phyloP scores from a whole-genome alignment of 1,140 invertebrate species.

The Drosophila ironensis region DNA sequence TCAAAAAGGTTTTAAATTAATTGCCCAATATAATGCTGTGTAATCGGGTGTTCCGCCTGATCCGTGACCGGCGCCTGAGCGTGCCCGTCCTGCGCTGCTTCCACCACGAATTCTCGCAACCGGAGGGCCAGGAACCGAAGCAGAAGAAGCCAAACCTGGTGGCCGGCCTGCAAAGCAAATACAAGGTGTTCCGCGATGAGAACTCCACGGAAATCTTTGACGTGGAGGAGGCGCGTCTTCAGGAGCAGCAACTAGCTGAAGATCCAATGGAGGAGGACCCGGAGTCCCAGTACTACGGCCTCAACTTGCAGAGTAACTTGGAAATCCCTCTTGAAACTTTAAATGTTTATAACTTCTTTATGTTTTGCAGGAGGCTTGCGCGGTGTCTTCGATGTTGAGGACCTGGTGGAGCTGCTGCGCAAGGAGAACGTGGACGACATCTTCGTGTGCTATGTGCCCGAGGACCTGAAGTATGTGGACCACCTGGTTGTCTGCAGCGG shows the following conservation, averaged over 20 bases:
- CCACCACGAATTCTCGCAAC: conserved; percentile 72
- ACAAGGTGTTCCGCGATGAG: conserved; percentile 83
- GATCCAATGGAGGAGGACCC: conserved; percentile 66
- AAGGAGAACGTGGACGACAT: conserved; percentile 91
- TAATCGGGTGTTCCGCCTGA: conserved; percentile 56
- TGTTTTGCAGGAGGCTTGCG: conserved; percentile 86
- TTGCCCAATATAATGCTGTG: conserved; percentile 53
- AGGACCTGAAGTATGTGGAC: conserved; percentile 90
- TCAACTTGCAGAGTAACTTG: conserved; percentile 84
- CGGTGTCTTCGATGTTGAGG: conserved; percentile 94
- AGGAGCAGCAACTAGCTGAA: conserved; percentile 40
- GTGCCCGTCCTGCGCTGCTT: conserved; percentile 64
- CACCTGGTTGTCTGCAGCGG: conserved; percentile 91
- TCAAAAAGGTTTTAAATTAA: conserved; percentile 16
- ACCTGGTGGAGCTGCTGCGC: conserved; percentile 89
- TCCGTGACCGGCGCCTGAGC: conserved; percentile 56
- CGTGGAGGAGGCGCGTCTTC: conserved; percentile 85
- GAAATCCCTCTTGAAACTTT: accelerated
- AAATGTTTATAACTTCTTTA: not conserved
- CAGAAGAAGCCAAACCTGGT: conserved; percentile 15
- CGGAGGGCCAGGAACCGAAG: not conserved
- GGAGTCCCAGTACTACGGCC: conserved; percentile 81
- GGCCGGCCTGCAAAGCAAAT: conserved; percentile 63
- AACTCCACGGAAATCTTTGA: conserved; percentile 86
- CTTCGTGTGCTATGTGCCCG: conserved; percentile 90